phyloP scores from a whole-genome alignment of 2,113 vertebrate species.

The Mesembrinibis cayennensis region DNA sequence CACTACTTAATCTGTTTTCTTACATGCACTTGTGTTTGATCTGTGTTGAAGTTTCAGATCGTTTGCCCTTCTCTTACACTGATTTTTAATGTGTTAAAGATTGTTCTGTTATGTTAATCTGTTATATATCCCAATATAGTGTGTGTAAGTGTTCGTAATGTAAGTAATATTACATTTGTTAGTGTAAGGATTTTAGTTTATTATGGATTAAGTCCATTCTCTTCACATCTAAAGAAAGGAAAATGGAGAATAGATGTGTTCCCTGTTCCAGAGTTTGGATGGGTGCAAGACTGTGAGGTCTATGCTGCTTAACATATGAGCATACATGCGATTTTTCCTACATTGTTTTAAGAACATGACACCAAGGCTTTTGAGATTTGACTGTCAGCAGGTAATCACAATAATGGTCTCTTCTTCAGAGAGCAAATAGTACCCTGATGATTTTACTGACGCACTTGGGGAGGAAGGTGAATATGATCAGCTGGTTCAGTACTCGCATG shows the following conservation, averaged over 20 bases:
- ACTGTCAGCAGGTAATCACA: background rate
- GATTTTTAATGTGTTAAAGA: background rate
- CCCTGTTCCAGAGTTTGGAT: background rate
- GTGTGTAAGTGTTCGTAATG: background rate
- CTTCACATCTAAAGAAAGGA: background rate
- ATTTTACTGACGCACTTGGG: constrained; percentile 52
- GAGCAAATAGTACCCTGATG: constrained; percentile 40
- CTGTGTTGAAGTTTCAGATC: background rate
- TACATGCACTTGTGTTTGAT: background rate
- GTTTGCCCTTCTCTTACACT: background rate
- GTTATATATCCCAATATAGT: background rate
- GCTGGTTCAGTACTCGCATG: constrained; percentile 6
- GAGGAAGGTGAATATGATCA: constrained; percentile 36
- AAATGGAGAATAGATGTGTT: background rate
- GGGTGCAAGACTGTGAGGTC: background rate
- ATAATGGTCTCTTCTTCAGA: constrained; percentile 23
- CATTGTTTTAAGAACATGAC: background rate
- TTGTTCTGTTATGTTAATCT: background rate
- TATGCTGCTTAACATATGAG: background rate
- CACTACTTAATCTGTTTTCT: background rate
- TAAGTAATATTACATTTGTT: background rate
- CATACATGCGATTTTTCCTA: fast-evolving
- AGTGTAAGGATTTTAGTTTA: background rate
- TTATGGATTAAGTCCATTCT: background rate
- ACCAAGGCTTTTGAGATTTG: background rate